Percentiles rank a stretch among this genome's conserved stretches.
These are phyloP conservation scores for Mormyrus iriodes DNA, from an alignment of 2,113 vertebrate species.

Conservation along the genomic window DNA sequence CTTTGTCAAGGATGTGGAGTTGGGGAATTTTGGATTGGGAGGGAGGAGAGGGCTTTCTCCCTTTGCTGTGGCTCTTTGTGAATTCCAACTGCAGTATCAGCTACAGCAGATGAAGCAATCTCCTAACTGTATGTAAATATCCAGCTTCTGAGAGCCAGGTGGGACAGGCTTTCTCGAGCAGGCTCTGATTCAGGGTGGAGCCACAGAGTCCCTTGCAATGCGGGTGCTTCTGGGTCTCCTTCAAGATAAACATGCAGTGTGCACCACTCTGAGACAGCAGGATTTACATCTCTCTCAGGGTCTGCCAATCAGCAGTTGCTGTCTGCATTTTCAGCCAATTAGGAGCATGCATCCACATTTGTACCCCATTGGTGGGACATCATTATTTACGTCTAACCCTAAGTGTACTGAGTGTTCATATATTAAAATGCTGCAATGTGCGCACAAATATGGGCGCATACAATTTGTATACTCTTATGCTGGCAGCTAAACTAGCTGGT, in stretches of 20 bases:
- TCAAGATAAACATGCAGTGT: background rate
- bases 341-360: background rate
- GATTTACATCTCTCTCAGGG: background rate
- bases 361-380: background rate
- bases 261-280: background rate
- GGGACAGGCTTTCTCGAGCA: background rate
- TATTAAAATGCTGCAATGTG: background rate
- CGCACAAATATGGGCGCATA: background rate
- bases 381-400: background rate
- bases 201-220: background rate
- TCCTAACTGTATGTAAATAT: slow-evolving; percentile 17
- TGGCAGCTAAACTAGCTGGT: background rate
- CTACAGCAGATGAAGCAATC: slow-evolving; percentile 29
- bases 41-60: slow-evolving; percentile 41
- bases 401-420: background rate
- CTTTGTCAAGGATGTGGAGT: slow-evolving; percentile 19
- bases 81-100: slow-evolving; percentile 9
- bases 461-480: background rate
- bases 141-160: slow-evolving; percentile 19
- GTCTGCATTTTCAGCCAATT: slow-evolving; percentile 1
- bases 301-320: slow-evolving; percentile 1
- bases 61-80: slow-evolving; percentile 24
- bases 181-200: background rate
- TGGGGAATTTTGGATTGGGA: slow-evolving; percentile 35
- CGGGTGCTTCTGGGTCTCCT: background rate